Base-by-base conservation (phyloP, 1,140 invertebrate genomes). In the Muscidifurax raptorellus region DNA sequence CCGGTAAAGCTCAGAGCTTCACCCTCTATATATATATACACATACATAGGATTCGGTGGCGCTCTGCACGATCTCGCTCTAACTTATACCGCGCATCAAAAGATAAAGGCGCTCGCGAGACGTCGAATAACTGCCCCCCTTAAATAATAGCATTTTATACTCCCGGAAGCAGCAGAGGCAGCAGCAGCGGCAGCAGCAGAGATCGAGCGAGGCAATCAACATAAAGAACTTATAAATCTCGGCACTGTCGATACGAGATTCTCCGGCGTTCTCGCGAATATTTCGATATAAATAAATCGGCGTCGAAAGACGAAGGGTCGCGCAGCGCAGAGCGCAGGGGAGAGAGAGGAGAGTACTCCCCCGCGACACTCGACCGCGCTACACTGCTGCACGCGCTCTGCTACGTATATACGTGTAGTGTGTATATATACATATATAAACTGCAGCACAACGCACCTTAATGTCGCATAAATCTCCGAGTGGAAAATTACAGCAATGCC, bases 401-500 rank as follows among this genome's bases (percentile, higher is more conserved):
- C n/a, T n/a, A n/a, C n/a, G n/a, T n/a, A n/a, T n/a, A n/a, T n/a
- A n/a, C n/a, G n/a, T n/a, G n/a, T n/a, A n/a, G 15, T 81, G 15
- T 30, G 1, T 36, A 1, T 28, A 1, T 30, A 69, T 7, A 71
- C 87, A 86, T 69, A 87, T 47, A 87, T 87, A 90, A 90, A 89
- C 89, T 91, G 89, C 52, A 59, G 52, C 89, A 91, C 89, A 91
- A 90, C 90, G 89, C 91, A 93, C 92, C 91, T 93, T 93, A 93
- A 92, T 92, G 91, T 92, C 92, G 89, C 90, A 93, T 93, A 93
- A 93, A 93, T 93, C 92, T 92, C 88, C 87, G 83, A 91, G 89
- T 92, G 89, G 91, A 93, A 93, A 93, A 93, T 93, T 93, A 93
- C 92, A 93, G 89, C 90, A 91, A 93, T 91, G 90, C 89, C 87